A percentile compares a stretch with the other conserved stretches of the same genome.
Evolutionary conservation across 2,888 invertebrate species (phyloP).

Genomic region (Ornithoptera alexandrae): DNA sequence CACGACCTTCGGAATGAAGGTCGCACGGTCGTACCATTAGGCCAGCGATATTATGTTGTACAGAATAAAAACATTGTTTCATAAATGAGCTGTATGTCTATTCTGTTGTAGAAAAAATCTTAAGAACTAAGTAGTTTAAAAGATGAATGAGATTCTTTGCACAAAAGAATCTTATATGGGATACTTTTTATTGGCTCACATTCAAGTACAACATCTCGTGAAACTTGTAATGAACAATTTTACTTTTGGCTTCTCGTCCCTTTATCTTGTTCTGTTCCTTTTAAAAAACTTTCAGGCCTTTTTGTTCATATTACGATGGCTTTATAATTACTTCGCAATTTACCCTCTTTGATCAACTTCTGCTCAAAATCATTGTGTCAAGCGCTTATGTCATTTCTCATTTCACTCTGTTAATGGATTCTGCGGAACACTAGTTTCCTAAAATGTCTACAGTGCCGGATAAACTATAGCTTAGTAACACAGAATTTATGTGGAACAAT

Average conservation of each 20-base stretch:
- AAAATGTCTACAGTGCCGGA: no score
- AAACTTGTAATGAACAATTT: conserved; percentile 29
- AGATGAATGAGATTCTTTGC: conserved; percentile 3
- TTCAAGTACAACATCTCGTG: conserved; percentile 19
- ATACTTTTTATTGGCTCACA: conserved; percentile 21
- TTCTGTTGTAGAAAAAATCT: not conserved
- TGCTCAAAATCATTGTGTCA: not conserved
- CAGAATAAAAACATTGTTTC: no score
- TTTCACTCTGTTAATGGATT: no score
- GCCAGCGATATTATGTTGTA: no score
- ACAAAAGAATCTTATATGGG: conserved; percentile 12
- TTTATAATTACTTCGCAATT: conserved; percentile 21
- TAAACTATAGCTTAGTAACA: no score
- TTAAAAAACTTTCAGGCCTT: conserved; percentile 17
- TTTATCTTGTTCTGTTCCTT: conserved; percentile 25
- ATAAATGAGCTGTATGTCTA: no score
- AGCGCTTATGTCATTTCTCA: not conserved
- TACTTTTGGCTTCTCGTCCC: conserved; percentile 21
- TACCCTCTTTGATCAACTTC: conserved; percentile 1
- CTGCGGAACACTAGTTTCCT: no score
- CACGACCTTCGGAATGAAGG: no score
- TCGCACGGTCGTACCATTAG: no score
- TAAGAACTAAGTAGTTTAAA: not conserved
- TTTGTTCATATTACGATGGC: conserved; percentile 22
- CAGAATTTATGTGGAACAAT: no score